phyloP scores from a whole-genome alignment of 2,888 invertebrate species.

The Cataglyphis rosenhaueri region DNA sequence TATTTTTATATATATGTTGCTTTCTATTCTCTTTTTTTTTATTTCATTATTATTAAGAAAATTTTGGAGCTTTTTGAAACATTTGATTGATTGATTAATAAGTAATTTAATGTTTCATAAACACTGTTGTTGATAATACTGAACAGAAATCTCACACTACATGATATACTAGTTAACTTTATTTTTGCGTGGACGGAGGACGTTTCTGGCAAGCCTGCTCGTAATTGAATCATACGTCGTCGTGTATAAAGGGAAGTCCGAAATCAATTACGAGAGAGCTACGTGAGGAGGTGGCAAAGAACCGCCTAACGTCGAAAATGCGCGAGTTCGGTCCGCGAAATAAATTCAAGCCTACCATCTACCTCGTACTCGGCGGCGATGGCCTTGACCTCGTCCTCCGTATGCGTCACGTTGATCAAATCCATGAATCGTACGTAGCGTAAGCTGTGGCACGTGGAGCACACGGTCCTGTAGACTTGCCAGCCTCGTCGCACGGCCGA shows the following conservation, averaged over 20 bases:
- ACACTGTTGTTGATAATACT: not conserved
- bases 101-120: not conserved
- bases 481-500: conserved; percentile 94
- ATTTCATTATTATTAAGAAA: not conserved
- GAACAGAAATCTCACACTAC: not conserved
- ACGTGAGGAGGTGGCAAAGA: not conserved
- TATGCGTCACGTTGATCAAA: conserved; percentile 94
- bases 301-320: not conserved
- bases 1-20: not conserved
- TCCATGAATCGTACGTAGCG: conserved; percentile 96
- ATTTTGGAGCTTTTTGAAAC: not conserved
- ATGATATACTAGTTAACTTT: not conserved
- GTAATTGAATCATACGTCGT: conserved; percentile 20
- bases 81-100: not conserved
- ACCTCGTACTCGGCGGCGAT: conserved; percentile 95
- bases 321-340: not conserved
- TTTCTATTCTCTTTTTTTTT: not conserved
- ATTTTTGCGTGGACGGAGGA: conserved; percentile 12
- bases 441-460: conserved; percentile 98
- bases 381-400: conserved; percentile 96
- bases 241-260: not conserved
- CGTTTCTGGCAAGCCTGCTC: not conserved
- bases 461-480: conserved; percentile 99
- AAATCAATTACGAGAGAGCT: conserved; percentile 15
- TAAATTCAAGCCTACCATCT: conserved; percentile 80